Conservation (phyloP, 2,888 invertebrate species). For the Agonopterix arenella region DNA sequence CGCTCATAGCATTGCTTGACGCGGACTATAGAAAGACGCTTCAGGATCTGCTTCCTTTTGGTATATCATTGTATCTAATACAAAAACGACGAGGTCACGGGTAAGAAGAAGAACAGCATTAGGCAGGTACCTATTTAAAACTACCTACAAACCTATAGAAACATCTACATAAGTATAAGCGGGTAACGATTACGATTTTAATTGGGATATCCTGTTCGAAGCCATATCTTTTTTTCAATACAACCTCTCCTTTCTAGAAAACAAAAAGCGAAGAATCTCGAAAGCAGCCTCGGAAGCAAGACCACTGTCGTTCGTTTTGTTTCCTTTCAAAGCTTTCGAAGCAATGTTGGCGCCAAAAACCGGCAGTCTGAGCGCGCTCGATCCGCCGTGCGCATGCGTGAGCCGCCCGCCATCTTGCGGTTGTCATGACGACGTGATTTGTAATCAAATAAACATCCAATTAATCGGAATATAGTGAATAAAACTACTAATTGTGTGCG, state of each 20-base stretch:
- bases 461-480: conserved; percentile 13
- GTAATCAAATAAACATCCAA: conserved; percentile 38
- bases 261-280: conserved; percentile 19
- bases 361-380: conserved; percentile 44
- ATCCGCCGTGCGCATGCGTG: conserved; percentile 48
- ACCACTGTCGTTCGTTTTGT: conserved; percentile 12
- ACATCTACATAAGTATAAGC: no score
- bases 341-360: conserved; percentile 57
- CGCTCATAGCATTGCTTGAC: no score
- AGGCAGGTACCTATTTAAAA: no score
- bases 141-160: no score
- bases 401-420: conserved; percentile 38
- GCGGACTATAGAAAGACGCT: no score
- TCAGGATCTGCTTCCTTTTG: no score
- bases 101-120: no score
- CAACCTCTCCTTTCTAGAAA: background rate
- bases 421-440: conserved; percentile 53
- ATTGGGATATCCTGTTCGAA: background rate
- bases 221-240: background rate
- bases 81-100: no score
- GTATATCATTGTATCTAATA: no score
- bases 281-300: conserved; percentile 28
- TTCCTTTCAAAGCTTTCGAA: conserved; percentile 4
- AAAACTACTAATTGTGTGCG: background rate
- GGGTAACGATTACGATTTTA: background rate